Evolutionary conservation across 2,797 vertebrate genomes (phyloP).

Genomic region (Hypotaenidia philippensis): DNA sequence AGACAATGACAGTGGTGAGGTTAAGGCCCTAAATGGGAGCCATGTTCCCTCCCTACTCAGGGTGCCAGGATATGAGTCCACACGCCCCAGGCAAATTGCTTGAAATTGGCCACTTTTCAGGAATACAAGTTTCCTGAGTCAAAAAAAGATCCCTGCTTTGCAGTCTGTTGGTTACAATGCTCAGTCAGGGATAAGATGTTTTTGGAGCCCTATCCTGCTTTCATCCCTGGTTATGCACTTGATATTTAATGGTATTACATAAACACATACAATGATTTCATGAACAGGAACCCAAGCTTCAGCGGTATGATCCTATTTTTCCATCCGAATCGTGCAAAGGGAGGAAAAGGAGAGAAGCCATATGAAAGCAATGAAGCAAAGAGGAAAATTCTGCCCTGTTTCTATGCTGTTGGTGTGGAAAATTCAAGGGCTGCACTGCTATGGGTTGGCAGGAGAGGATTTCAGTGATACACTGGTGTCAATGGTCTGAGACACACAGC

Average conservation of each 20-base stretch:
- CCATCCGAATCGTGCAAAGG: neutral
- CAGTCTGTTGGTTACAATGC: neutral
- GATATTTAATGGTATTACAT: neutral
- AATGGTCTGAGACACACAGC: neutral
- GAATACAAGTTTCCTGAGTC: neutral
- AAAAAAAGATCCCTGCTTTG: neutral
- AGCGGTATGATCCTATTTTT: neutral
- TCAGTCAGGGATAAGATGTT: neutral
- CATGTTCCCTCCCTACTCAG: neutral
- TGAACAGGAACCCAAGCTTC: neutral
- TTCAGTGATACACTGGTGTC: neutral
- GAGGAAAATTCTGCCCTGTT: neutral
- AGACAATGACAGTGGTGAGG: neutral
- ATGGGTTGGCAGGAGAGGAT: neutral
- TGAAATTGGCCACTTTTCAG: neutral
- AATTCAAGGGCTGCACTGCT: neutral
- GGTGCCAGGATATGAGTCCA: neutral
- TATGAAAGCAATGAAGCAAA: neutral
- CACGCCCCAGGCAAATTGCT: neutral
- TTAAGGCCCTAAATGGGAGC: neutral
- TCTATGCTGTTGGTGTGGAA: neutral
- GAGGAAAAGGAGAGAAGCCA: neutral
- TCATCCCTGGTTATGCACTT: neutral
- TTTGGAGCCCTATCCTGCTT: neutral
- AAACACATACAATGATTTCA: neutral